A percentile compares a stretch with the other conserved stretches of the same genome.
Conservation (phyloP, 2,113 vertebrate species). For the Microcebus griseorufus region DNA sequence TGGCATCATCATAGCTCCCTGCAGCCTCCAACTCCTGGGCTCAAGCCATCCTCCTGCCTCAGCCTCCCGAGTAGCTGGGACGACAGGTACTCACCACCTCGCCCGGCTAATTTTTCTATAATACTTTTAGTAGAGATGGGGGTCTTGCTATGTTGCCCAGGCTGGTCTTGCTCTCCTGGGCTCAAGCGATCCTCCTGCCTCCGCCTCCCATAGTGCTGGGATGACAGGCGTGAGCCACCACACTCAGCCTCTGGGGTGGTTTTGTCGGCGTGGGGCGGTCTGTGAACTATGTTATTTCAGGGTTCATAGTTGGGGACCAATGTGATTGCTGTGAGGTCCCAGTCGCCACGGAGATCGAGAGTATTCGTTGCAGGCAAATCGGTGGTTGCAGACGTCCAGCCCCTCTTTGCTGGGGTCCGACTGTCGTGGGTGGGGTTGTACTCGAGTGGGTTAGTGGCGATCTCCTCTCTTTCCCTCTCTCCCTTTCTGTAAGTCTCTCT, state of each 20-base stretch:
- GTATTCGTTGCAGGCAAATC: fast-evolving
- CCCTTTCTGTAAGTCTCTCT: not conserved
- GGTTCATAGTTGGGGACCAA: not conserved
- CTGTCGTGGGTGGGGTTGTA: not conserved
- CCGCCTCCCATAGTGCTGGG: no score
- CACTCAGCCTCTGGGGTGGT: not conserved
- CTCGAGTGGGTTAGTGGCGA: not conserved
- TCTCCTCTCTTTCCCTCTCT: not conserved
- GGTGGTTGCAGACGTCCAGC: not conserved
- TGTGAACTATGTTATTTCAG: not conserved
- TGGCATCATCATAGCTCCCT: no score
- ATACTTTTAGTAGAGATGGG: no score
- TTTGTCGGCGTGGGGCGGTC: not conserved
- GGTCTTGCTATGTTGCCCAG: no score
- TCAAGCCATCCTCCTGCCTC: no score
- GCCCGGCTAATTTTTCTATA: no score
- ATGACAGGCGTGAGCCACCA: no score
- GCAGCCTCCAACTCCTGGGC: no score
- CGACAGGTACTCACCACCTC: no score
- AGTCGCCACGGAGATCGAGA: fast-evolving
- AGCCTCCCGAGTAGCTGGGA: no score
- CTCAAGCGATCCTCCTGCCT: no score
- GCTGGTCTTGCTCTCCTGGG: no score
- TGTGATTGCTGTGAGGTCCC: not conserved
- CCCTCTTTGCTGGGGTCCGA: not conserved